Evolutionary conservation across 2,888 invertebrate genomes (phyloP), one percentile per base, ranked within the genome.

Genomic region (Microctonus aethiopoides): DNA sequence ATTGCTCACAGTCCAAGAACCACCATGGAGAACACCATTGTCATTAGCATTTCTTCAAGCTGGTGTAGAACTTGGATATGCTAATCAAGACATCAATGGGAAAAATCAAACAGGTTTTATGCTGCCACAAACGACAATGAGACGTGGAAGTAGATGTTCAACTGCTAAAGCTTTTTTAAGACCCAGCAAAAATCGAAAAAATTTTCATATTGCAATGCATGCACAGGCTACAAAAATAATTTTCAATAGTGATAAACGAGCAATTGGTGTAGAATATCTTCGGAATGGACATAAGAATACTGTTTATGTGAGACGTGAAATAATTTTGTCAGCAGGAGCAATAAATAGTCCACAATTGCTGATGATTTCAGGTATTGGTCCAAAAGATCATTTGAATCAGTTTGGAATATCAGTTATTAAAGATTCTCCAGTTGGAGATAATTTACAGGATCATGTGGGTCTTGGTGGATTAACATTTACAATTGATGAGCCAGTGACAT

Each of bases 301-400:
- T 1, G 92, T 94, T 0, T 88, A 91, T 72, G 95, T 95, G 0
- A 91, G 92, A 71, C 90, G 93, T 65, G 96, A 96, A 85, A 91
- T 98, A 0, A 91, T 98, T 7, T 88, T 96, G 78, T 94, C 95
- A 1, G 94, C 96, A 0, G 98, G 98, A 0, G 92, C 97, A 0
- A 91, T 98, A 41, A 93, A 94, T 65, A 92, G 94, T 2, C 97
- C 98, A 0, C 96, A 98, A 79, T 82, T 98, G 22, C 89, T 98
- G 75, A 95, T 97, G 96, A 84, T 98, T 9, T 96, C 95, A 66
- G 98, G 98, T 0, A 90, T 97, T 24, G 95, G 95, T 0, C 95
- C 95, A 0, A 90, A 89, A 2, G 93, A 94, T 13, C 94, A 95
- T 81, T 87, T 95, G 4, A 87, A 89, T 68, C 90, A 92, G 70